A percentile compares a stretch with the other conserved stretches of the same genome.
These are phyloP conservation scores for Dasyornis broadbenti DNA, from an alignment of 2,113 vertebrate genomes.

Conservation along the genomic window DNA sequence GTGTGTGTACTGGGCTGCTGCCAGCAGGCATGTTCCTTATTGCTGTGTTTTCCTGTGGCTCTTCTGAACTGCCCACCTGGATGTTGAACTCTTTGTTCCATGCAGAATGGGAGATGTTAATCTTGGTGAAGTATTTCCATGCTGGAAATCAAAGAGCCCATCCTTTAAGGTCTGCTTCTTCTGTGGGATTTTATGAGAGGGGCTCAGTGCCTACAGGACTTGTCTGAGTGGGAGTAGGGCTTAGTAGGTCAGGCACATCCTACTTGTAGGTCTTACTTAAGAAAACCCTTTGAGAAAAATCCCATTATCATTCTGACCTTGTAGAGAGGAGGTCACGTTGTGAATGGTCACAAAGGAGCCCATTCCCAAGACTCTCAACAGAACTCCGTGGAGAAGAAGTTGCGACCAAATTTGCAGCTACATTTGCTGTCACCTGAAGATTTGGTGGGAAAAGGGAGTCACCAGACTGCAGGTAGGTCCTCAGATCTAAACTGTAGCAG, in stretches of 20 bases:
- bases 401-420: background rate
- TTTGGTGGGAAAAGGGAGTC: background rate
- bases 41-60: background rate
- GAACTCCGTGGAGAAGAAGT: background rate
- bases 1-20: background rate
- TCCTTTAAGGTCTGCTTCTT: background rate
- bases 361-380: background rate
- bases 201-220: background rate
- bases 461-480: background rate
- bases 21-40: background rate
- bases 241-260: background rate
- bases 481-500: background rate
- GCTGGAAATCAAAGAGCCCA: background rate
- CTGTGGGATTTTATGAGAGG: background rate
- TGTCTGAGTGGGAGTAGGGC: background rate
- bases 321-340: background rate
- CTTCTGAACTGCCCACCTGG: background rate
- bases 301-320: background rate
- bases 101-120: background rate
- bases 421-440: slow-evolving; percentile 4
- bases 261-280: background rate
- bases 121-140: background rate
- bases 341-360: background rate
- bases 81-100: background rate
- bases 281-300: background rate